Conservation (phyloP, 2,888 invertebrate species). For the Drosophila tanythrix region DNA sequence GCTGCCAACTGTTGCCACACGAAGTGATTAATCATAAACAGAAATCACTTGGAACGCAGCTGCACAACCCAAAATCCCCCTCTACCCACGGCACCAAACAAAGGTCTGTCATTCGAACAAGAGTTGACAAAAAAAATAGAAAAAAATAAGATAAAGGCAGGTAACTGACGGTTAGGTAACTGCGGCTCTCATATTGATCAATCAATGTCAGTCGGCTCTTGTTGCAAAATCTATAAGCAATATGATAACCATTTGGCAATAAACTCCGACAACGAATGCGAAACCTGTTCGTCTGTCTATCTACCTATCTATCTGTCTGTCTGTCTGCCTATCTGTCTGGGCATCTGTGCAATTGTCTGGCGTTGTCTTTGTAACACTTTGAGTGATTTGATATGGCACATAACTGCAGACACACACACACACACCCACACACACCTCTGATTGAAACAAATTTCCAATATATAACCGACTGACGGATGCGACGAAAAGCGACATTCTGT, state of each 20-base stretch:
- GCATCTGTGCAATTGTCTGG: constrained; percentile 49
- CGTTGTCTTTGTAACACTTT: constrained; percentile 77
- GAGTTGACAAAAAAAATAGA: constrained; percentile 66
- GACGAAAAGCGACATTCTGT: constrained; percentile 55
- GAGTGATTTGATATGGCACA: constrained; percentile 78
- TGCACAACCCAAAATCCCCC: constrained; percentile 27
- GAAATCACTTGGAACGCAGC: constrained; percentile 59
- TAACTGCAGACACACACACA: constrained; percentile 34
- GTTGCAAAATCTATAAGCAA: constrained; percentile 83
- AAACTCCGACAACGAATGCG: constrained; percentile 58
- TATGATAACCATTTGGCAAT: constrained; percentile 82
- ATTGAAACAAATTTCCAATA: constrained; percentile 82
- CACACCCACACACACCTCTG: constrained; percentile 44
- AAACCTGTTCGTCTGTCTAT: neutral
- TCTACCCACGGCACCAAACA: constrained; percentile 5
- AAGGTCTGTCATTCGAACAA: constrained; percentile 67
- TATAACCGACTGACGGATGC: constrained; percentile 74
- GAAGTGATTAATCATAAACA: constrained; percentile 69
- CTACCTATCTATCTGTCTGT: neutral
- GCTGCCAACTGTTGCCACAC: constrained; percentile 48
- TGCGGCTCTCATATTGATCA: constrained; percentile 83
- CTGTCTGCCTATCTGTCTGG: constrained; percentile 22
- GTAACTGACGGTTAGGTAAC: constrained; percentile 63
- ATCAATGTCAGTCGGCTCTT: constrained; percentile 83
- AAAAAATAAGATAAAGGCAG: constrained; percentile 34